Conservation (phyloP, 2,797 vertebrate species). For the Lagocephalus sceleratus region DNA sequence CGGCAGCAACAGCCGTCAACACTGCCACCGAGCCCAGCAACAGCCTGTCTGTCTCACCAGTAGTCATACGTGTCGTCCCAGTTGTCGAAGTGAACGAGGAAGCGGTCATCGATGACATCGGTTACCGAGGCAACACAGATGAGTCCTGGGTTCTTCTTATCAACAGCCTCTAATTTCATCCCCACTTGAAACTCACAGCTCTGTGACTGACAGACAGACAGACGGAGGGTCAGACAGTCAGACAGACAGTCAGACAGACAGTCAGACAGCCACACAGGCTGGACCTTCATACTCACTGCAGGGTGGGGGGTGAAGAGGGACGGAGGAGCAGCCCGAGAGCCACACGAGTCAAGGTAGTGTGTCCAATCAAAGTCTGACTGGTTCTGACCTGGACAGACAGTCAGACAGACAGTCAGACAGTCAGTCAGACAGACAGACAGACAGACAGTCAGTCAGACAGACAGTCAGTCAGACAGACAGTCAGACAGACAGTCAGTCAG, state of each 20-base stretch:
- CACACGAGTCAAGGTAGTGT: slow-evolving; percentile 81
- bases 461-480: no score
- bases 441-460: no score
- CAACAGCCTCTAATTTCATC: slow-evolving; percentile 88
- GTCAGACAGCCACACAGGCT: neutral
- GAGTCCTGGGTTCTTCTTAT: slow-evolving; percentile 85
- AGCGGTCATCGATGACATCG: slow-evolving; percentile 73
- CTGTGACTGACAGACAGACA: slow-evolving; percentile 29
- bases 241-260: neutral
- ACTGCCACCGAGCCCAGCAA: neutral
- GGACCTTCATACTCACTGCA: slow-evolving; percentile 50
- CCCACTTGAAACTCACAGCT: slow-evolving; percentile 74
- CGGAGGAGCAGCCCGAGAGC: slow-evolving; percentile 80
- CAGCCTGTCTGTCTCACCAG: slow-evolving; percentile 73
- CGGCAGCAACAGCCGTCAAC: neutral
- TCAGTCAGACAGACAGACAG: slow-evolving; percentile 6
- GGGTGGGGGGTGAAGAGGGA: slow-evolving; percentile 78
- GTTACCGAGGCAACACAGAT: slow-evolving; percentile 83
- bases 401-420: slow-evolving; percentile 3
- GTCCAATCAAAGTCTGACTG: slow-evolving; percentile 86
- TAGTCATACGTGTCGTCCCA: slow-evolving; percentile 91
- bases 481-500: slow-evolving; percentile 4
- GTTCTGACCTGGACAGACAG: slow-evolving; percentile 76
- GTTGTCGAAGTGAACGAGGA: slow-evolving; percentile 88
- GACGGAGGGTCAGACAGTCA: neutral